Base-by-base conservation (phyloP, 1,140 invertebrate genomes). In the Bursaphelenchus mucronatus region DNA sequence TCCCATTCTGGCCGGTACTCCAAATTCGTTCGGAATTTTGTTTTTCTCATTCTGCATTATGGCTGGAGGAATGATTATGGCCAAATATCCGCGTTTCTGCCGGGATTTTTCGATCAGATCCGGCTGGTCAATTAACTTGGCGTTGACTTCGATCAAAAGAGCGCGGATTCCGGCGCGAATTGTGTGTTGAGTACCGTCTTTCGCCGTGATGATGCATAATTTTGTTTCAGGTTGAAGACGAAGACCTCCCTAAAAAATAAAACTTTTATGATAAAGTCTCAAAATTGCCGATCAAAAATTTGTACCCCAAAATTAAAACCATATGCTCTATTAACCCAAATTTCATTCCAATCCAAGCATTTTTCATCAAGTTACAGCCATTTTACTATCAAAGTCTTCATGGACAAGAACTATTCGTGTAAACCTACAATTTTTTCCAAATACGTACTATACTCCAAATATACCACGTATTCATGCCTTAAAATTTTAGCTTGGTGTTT, bases 101-200 rank as follows among this genome's bases (percentile, higher is more conserved):
- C 66, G 45, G 8, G 64, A 64, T 21, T 17, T 40, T 19, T 45
- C 41, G 5, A 66, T 40, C 47, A 66, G 64, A n/a, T 52, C 30
- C 10, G 64, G 64, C 45, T 66, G 15, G 19, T 13, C 41, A 6
- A 43, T 21, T 15, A 66, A 44, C 40, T 39, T 17, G 6, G 13
- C 21, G 43, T 72, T 72, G 13, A 70, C 71, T 53, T 72, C 70
- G 4, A 72, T 19, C 17, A 72, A 41, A 13, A 50, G 62, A 13
- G 66, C 71, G n/a, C 47, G 44, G 49, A 72, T 70, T 15, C 70
- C 70, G 3, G 66, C 72, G 13, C 70, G 65, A 40, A 72, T 72
- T 19, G 41, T 50, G 46, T 63, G 40, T 6, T 63, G 65, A 8
- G 50, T 45, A n/a, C 70, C 70, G 52, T 72, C 66, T n/a, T 52